Evolutionary conservation across 2,797 vertebrate genomes (phyloP).

Genomic region (Microcaecilia unicolor): DNA sequence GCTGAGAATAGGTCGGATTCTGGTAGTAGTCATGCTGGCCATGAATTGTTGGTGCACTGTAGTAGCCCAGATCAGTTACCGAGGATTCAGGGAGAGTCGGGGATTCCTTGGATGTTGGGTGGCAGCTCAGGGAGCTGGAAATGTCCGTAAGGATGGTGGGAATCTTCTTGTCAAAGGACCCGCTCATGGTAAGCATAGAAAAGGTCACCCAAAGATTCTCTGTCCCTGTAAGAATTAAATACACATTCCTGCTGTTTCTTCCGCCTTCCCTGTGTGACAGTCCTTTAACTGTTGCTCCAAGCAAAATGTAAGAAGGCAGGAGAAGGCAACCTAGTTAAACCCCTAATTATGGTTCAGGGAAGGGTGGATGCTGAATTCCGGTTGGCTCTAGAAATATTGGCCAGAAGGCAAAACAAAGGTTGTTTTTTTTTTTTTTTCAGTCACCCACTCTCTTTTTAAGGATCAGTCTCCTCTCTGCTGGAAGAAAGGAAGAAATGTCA

Average conservation of each 20-base stretch:
- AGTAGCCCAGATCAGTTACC: constrained; percentile 93
- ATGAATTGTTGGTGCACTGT: constrained; percentile 66
- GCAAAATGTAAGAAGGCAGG: constrained; percentile 45
- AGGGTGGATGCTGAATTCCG: constrained; percentile 70
- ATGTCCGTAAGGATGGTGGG: constrained; percentile 86
- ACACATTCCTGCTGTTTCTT: constrained; percentile 12
- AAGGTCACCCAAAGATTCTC: neutral
- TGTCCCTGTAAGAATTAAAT: neutral
- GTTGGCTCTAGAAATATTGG: constrained; percentile 77
- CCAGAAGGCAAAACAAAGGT: constrained; percentile 66
- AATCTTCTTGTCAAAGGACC: constrained; percentile 90
- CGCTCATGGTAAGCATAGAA: constrained; percentile 55
- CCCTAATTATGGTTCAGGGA: constrained; percentile 77
- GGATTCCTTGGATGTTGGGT: constrained; percentile 90
- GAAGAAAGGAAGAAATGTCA: constrained; percentile 19
- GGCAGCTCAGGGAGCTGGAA: constrained; percentile 88
- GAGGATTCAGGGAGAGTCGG: constrained; percentile 92
- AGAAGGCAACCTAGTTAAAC: constrained; percentile 67
- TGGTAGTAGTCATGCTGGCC: constrained; percentile 86
- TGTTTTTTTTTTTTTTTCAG: constrained; percentile 11
- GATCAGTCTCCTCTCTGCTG: neutral
- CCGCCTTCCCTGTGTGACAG: constrained; percentile 27
- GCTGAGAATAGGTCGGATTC: constrained; percentile 71
- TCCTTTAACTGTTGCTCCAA: constrained; percentile 47
- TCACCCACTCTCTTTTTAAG: constrained; percentile 24